Conservation (phyloP, 2,797 vertebrate species). For the Loris lydekkerianus region DNA sequence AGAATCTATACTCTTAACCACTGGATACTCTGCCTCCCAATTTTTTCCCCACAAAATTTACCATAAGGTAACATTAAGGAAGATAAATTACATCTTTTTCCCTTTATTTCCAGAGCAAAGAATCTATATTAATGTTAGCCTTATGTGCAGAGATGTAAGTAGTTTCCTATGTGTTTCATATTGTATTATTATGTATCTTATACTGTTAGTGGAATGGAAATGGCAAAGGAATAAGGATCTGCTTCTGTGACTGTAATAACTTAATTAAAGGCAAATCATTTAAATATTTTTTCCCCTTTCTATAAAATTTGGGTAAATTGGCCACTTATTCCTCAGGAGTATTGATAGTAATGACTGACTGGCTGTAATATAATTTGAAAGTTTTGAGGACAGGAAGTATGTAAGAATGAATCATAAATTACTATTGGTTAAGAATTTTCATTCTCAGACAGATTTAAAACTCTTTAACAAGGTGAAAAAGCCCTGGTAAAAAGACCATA, state of each 20-base stretch:
- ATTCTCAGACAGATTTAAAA: conserved; percentile 72
- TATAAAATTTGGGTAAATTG: conserved; percentile 67
- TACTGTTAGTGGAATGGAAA: conserved; percentile 36
- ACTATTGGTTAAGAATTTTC: conserved; percentile 61
- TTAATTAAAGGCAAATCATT: conserved; percentile 73
- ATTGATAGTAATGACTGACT: conserved; percentile 74
- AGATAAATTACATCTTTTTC: neutral
- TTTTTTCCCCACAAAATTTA: conserved; percentile 21
- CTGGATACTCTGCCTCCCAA: neutral
- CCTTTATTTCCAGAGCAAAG: neutral
- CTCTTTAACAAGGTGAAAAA: neutral
- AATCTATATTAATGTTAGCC: neutral
- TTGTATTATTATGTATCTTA: neutral
- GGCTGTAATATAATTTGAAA: conserved; percentile 59
- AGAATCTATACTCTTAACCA: neutral
- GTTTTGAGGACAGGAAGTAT: conserved; percentile 42
- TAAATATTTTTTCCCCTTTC: conserved; percentile 57
- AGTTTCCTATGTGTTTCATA: conserved; percentile 38
- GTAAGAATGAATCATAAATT: conserved; percentile 63
- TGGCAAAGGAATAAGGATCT: conserved; percentile 54
- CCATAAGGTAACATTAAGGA: conserved; percentile 25
- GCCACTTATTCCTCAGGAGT: conserved; percentile 67
- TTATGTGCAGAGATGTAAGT: conserved; percentile 10
- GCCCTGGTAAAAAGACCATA: conserved; percentile 22
- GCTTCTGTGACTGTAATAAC: conserved; percentile 55